Base-by-base conservation (phyloP, 2,113 vertebrate species). In the Gasterosteus aculeatus region DNA sequence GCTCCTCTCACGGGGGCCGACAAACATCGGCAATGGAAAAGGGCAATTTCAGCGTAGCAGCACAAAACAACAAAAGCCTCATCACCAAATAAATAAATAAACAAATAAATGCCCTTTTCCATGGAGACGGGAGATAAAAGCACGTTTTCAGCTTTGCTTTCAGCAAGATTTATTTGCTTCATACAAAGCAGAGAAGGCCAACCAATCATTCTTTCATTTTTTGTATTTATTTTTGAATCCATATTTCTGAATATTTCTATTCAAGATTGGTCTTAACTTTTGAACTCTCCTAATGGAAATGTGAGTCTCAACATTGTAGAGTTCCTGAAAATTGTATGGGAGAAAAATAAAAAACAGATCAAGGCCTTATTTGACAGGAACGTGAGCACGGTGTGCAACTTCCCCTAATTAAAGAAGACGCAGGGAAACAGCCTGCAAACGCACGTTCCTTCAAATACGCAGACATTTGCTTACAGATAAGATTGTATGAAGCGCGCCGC, bases 11-110 rank as follows among this genome's bases (percentile, higher is more conserved):
- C 19, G 31, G n/a, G n/a, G 31, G 64, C 38, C 16, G 7, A 41
- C 6, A 31, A 19, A 31, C 6, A 57, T 12, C 12, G 26, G 44
- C 35, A 31, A 4, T 16, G 10, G 18, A 75, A n/a, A 0, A 14
- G 18, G 33, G 18, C 42, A 15, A 8, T 70, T 71, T 10, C 54
- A 70, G 42, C 31, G 16, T 14, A 19, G 26, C 14, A 63, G 51
- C 71, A 35, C 29, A 49, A 81, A 74, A 62, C 53, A 66, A 68
- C 26, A 54, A 72, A 53, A 80, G 33, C n/a, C n/a, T 80, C 35
- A 76, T 69, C 69, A 78, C n/a, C 7, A 75, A 75, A 57, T 33
- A 19, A 69, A 51, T 7, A 44, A 68, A 41, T 19, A 69, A 59
- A 75, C 35, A 63, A 65, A 68, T 38, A 59, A 63, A 65, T 35